Base-by-base conservation (phyloP, 2,888 invertebrate species). In the Ypsolopha sequella region DNA sequence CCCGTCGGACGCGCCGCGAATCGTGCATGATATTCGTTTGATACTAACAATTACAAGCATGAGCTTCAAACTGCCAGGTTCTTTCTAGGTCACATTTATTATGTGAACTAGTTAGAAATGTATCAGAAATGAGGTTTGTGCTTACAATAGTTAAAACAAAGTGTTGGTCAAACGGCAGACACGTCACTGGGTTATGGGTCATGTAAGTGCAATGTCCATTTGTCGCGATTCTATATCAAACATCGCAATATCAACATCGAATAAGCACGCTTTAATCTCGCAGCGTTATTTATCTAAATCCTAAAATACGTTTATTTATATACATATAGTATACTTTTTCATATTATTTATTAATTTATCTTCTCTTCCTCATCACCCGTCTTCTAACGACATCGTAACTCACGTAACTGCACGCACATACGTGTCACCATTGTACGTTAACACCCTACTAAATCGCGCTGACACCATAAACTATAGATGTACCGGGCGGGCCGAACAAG, bases 61-160 rank as follows among this genome's bases (percentile, higher is more conserved):
- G 50, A 54, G 55, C 54, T 60, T 61, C 54, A 53, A 58, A 66
- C 62, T 56, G 60, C 57, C 51, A 54, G 54, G 36, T 76, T 67
- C 74, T 75, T 61, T 61, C 57, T 46, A 68, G 73, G 60, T 61
- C 77, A 84, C 70, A 9, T 51, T 9, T 6, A 34, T 36, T 53
- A 24, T 65, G 71, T 77, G 80, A 51, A 49, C 60, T 66, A 54
- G 58, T 62, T 71, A 69, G 80, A 62, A 75, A 61, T 58, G 55
- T 48, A 44, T 56, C 52, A 67, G 52, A 55, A 24, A 11, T 48
- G 65, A 65, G 62, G 59, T 53, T 51, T 53, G 38, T 66, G 73
- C 68, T 60, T 57, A 38, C 54, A 59, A 24, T 24, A 24, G 24
- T 24, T 24, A 24, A 24, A 24, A 24, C 4, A 24, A 66, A 68